Base-by-base conservation (phyloP, 2,113 vertebrate genomes). In the Macquaria australasica region DNA sequence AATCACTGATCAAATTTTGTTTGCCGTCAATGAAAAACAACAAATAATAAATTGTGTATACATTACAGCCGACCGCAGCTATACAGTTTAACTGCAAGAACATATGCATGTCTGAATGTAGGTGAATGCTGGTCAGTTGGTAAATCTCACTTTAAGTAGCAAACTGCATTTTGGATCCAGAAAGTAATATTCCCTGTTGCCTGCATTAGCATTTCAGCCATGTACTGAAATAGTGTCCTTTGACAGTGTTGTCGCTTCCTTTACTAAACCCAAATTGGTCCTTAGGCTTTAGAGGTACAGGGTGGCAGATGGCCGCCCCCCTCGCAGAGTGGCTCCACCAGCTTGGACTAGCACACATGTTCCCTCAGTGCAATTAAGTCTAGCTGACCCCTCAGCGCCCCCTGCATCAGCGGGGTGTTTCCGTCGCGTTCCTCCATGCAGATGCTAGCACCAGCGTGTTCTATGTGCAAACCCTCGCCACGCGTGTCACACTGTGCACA, bases 361-460 rank as follows among this genome's bases (percentile, higher is more conserved):
- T 94, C 91, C 92, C 93, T 83, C 72, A 77, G 89, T 92, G 92
- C 94, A 94, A 94, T 95, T 93, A 94, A 92, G 92, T 95, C 92
- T 90, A 93, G 78, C 88, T 94, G 95, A 95, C 94, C 93, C 91
- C 91, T 94, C 89, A 8, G 92, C 88, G 91, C 89, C 89, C 91
- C 72, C 69, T 67, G 79, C 64, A 73, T 72, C 94, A 92, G 92
- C 74, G 84, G 94, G 93, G 87, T 89, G 87, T 87, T 95, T 94
- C 94, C 91, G 89, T 89, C 76, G 58, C 77, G 81, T 81, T 90
- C 79, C 84, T 82, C 82, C 74, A 80, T 94, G 93, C 92, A 95
- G 92, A 94, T 93, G 93, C 91, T 84, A 73, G 89, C 86, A 25
- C 90, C 81, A 41, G 82, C 20, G 68, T 58, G 83, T 82, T 84